Evolutionary conservation across 2,113 vertebrate species (phyloP).

Genomic region (Grantiella picta): DNA sequence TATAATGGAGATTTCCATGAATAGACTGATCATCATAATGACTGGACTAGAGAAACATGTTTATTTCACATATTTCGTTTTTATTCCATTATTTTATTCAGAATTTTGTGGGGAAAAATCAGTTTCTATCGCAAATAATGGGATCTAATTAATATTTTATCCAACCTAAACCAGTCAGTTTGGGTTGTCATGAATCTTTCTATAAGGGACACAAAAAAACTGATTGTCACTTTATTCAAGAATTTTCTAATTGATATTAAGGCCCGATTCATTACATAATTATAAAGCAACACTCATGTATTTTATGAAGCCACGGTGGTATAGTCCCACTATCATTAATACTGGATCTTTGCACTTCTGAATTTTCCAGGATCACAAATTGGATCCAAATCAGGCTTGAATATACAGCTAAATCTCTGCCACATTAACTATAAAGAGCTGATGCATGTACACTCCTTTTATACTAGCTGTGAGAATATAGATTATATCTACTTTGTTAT

Average conservation of each 20-base stretch:
- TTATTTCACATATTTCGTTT: neutral
- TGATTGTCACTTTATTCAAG: neutral
- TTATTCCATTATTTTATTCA: constrained; percentile 23
- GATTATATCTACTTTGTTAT: neutral
- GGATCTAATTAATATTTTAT: neutral
- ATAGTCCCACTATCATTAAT: neutral
- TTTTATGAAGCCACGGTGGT: neutral
- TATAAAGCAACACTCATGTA: neutral
- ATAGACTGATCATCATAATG: neutral
- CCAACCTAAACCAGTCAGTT: neutral
- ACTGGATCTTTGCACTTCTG: neutral
- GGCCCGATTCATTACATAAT: neutral
- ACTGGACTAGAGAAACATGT: neutral
- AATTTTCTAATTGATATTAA: neutral
- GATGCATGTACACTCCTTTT: neutral
- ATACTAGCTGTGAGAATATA: neutral
- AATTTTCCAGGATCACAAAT: neutral
- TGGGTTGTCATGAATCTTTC: neutral
- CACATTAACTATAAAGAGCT: neutral
- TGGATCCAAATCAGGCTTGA: neutral
- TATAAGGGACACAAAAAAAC: neutral
- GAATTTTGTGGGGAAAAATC: neutral
- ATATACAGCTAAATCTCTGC: neutral
- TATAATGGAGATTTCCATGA: neutral
- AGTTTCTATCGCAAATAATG: neutral